Percentiles rank a stretch among this genome's conserved stretches.
phyloP scores from a whole-genome alignment of 2,797 vertebrate genomes.

The Gambusia yucatana region DNA sequence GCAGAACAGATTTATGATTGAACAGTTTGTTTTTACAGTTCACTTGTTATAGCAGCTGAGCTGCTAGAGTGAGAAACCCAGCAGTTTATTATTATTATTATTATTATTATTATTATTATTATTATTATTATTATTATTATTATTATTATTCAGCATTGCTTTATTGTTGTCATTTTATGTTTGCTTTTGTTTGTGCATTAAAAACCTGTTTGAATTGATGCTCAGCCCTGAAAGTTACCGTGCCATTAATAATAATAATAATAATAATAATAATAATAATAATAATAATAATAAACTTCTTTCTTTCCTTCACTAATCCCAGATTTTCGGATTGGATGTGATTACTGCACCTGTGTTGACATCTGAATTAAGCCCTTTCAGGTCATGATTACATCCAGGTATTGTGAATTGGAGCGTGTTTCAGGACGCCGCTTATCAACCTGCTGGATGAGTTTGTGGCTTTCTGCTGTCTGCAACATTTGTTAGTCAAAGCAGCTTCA shows the following conservation, averaged over 20 bases:
- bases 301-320: background rate
- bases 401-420: background rate
- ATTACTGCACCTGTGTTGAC: background rate
- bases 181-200: background rate
- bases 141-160: background rate
- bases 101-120: too few relatives aligned
- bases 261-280: too few relatives aligned
- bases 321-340: background rate
- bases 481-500: slow-evolving; percentile 63
- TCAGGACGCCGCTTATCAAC: slow-evolving; percentile 9
- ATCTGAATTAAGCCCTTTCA: background rate
- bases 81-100: background rate
- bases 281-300: background rate
- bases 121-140: background rate
- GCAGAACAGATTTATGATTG: background rate
- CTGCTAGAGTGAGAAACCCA: background rate
- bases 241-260: too few relatives aligned
- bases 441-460: slow-evolving; percentile 20
- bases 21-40: background rate
- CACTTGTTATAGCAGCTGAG: background rate
- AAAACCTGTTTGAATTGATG: background rate
- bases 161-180: background rate
- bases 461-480: slow-evolving; percentile 27
- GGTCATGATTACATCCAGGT: background rate
- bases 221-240: background rate